Conservation (phyloP, 2,888 invertebrate genomes). For the Apamea sordens region DNA sequence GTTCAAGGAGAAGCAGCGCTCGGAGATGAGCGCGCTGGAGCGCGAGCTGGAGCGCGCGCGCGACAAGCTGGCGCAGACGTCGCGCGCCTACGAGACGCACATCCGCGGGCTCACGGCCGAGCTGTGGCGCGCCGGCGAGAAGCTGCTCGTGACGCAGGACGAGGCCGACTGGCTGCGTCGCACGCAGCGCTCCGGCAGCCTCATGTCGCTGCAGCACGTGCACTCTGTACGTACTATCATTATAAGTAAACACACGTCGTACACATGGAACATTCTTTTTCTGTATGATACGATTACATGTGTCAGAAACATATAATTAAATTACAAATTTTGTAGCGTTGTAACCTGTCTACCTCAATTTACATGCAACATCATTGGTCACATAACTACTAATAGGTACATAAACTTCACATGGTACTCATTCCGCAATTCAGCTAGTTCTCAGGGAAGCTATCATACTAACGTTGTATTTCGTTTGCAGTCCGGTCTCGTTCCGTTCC, state of each 20-base stretch:
- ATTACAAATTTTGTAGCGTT: neutral
- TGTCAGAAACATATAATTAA: neutral
- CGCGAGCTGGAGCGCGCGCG: slow-evolving; percentile 89
- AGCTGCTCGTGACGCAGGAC: slow-evolving; percentile 89
- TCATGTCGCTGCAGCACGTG: slow-evolving; percentile 86
- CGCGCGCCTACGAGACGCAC: slow-evolving; percentile 82
- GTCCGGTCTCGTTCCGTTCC: slow-evolving; percentile 80
- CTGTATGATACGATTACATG: neutral
- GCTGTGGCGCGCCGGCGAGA: slow-evolving; percentile 91
- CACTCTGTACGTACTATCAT: slow-evolving; percentile 79
- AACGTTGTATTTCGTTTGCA: slow-evolving; percentile 66
- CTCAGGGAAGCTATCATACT: neutral
- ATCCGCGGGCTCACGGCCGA: slow-evolving; percentile 88
- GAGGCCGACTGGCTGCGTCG: slow-evolving; percentile 89
- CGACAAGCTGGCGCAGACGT: slow-evolving; percentile 84
- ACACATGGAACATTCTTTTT: neutral
- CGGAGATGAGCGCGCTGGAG: slow-evolving; percentile 87
- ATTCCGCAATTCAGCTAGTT: neutral
- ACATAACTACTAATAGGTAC: neutral
- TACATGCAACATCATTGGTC: neutral
- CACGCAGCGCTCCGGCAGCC: slow-evolving; percentile 82
- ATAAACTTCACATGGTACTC: neutral
- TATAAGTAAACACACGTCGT: neutral
- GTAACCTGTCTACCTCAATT: neutral
- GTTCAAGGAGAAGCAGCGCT: slow-evolving; percentile 87